A percentile compares a stretch with the other conserved stretches of the same genome.
Conservation (phyloP, 1,140 invertebrate genomes). For the Drosophila malerkotliana region DNA sequence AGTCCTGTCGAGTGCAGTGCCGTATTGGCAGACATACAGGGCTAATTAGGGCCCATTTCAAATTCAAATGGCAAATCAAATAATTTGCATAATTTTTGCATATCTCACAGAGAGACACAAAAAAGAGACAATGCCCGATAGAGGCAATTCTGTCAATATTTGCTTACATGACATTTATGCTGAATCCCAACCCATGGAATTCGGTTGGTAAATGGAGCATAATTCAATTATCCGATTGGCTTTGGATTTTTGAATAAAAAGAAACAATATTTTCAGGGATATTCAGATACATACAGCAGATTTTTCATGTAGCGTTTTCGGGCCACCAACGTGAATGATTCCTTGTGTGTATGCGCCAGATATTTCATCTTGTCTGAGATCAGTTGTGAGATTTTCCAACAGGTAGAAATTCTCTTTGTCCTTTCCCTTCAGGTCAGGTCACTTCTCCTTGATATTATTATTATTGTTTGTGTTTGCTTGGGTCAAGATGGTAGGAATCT, state of each 20-base stretch:
- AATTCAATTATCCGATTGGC: slow-evolving; percentile 20
- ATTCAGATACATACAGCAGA: slow-evolving; percentile 82
- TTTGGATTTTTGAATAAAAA: background rate
- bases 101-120: slow-evolving; percentile 49
- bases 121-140: slow-evolving; percentile 15
- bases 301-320: slow-evolving; percentile 85
- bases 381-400: slow-evolving; percentile 32
- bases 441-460: slow-evolving; percentile 16
- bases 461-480: slow-evolving; percentile 48
- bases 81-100: slow-evolving; percentile 78
- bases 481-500: slow-evolving; percentile 49
- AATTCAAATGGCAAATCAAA: slow-evolving; percentile 55
- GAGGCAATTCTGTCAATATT: slow-evolving; percentile 36
- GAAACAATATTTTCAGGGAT: background rate
- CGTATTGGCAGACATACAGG: slow-evolving; percentile 33
- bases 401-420: slow-evolving; percentile 39
- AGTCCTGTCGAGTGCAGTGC: slow-evolving; percentile 44
- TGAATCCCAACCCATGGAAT: background rate
- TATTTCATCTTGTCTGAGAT: slow-evolving; percentile 85
- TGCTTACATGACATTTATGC: slow-evolving; percentile 42
- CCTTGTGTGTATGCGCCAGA: slow-evolving; percentile 84
- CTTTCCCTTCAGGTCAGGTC: slow-evolving; percentile 39
- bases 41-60: slow-evolving; percentile 67
- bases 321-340: slow-evolving; percentile 85
- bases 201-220: slow-evolving; percentile 1